phyloP scores from a whole-genome alignment of 2,797 vertebrate genomes.

The Sus cebifrons region DNA sequence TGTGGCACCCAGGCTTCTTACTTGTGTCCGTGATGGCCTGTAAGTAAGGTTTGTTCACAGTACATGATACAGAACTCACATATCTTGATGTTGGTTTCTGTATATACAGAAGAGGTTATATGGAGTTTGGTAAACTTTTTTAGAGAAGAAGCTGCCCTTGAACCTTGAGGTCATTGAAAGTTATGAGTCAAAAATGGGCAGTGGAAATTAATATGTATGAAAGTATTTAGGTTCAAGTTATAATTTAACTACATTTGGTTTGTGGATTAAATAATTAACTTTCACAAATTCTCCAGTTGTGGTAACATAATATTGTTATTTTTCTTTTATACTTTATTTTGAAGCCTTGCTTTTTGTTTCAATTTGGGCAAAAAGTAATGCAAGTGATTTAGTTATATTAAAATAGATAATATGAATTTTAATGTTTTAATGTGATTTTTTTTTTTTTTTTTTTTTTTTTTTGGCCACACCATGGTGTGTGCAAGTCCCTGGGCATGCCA shows the following conservation, averaged over 20 bases:
- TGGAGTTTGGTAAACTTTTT: slow-evolving; percentile 16
- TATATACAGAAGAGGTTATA: background rate
- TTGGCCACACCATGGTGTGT: too few relatives aligned
- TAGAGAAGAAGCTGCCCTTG: background rate
- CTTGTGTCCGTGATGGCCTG: background rate
- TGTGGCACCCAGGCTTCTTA: fast-evolving
- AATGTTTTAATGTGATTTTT: slow-evolving; percentile 25
- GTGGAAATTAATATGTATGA: slow-evolving; percentile 9
- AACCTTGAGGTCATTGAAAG: slow-evolving; percentile 23
- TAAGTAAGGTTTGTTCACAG: background rate
- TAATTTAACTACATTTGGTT: slow-evolving; percentile 24
- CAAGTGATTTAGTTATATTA: background rate
- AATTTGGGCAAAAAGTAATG: slow-evolving; percentile 27
- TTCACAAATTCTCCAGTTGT: background rate
- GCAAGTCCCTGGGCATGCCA: too few relatives aligned
- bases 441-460: too few relatives aligned
- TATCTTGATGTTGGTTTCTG: background rate
- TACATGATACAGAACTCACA: background rate
- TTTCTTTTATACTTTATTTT: slow-evolving; percentile 42
- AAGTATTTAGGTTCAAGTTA: slow-evolving; percentile 28
- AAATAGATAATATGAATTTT: background rate
- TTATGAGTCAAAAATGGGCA: background rate
- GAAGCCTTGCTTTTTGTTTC: slow-evolving; percentile 35
- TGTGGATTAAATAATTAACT: slow-evolving; percentile 51
- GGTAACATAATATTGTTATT: background rate